Percentiles rank a stretch among this genome's conserved stretches.
Evolutionary conservation across 2,113 vertebrate genomes (phyloP).

Genomic region (Zingel zingel): DNA sequence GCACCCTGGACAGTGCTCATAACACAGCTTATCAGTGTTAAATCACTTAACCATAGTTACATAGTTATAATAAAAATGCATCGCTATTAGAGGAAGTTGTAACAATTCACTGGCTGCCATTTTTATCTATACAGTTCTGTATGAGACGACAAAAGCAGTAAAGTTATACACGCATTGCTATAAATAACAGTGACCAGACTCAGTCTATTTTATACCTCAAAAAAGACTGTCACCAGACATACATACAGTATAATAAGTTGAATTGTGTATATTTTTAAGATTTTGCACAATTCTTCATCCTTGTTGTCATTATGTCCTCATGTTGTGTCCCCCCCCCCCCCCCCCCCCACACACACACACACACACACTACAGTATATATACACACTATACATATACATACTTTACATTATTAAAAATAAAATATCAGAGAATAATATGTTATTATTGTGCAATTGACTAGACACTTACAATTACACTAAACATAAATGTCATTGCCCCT

Average conservation of each 20-base stretch:
- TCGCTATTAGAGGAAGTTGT: not conserved
- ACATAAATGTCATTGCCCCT: slow-evolving; percentile 20
- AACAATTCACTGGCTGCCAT: not conserved
- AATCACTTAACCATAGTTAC: slow-evolving; percentile 4
- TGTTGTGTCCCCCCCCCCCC: too few relatives aligned
- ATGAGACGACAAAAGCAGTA: not conserved
- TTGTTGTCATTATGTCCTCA: not conserved
- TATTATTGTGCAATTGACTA: not conserved
- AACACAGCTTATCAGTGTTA: slow-evolving; percentile 11
- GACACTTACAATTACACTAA: too few relatives aligned
- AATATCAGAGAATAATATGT: not conserved
- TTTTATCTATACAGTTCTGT: slow-evolving; percentile 1
- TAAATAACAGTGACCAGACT: not conserved
- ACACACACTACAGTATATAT: not conserved
- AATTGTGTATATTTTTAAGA: not conserved
- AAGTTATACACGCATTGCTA: not conserved
- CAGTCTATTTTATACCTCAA: not conserved
- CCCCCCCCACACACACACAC: not conserved
- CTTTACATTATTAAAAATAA: not conserved
- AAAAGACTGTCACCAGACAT: not conserved
- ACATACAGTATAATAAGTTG: not conserved
- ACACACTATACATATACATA: not conserved
- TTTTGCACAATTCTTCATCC: not conserved
- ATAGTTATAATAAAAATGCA: not conserved
- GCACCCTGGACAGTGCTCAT: slow-evolving; percentile 14